Evolutionary conservation across 2,113 vertebrate species (phyloP).

Genomic region (Mesembrinibis cayennensis): DNA sequence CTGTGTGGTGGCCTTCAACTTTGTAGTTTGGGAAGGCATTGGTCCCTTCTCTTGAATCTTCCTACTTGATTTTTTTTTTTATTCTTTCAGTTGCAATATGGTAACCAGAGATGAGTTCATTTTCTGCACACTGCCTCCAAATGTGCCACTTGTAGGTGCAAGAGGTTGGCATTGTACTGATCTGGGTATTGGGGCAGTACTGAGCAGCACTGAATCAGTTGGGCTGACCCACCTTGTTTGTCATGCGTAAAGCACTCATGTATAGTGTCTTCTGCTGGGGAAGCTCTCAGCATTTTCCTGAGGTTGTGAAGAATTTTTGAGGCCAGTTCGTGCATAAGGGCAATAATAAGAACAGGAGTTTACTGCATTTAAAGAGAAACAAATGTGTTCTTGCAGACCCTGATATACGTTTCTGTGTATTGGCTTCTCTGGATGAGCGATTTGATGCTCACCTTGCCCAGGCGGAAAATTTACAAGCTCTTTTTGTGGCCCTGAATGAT

Average conservation of each 20-base stretch:
- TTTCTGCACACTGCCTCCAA: background rate
- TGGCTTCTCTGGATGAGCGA: constrained; percentile 96
- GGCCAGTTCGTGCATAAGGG: background rate
- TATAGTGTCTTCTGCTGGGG: background rate
- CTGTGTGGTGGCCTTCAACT: background rate
- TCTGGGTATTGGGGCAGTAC: background rate
- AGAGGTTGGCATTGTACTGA: background rate
- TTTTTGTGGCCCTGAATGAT: constrained; percentile 96
- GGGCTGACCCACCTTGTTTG: background rate
- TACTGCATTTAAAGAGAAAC: constrained; percentile 32
- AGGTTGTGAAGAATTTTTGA: background rate
- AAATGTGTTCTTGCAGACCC: constrained; percentile 81
- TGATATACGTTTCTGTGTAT: constrained; percentile 95
- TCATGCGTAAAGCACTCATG: background rate
- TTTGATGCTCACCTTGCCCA: constrained; percentile 97
- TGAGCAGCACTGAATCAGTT: background rate
- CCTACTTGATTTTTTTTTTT: background rate
- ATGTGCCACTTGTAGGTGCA: background rate
- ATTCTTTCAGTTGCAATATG: background rate
- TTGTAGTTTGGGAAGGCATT: background rate
- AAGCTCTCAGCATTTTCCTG: background rate
- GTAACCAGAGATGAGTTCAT: background rate
- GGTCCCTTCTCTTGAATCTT: background rate
- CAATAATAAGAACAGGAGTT: background rate
- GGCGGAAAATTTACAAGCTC: constrained; percentile 94